Conservation (phyloP, 1,140 invertebrate species). For the Andricus grossulariae region DNA sequence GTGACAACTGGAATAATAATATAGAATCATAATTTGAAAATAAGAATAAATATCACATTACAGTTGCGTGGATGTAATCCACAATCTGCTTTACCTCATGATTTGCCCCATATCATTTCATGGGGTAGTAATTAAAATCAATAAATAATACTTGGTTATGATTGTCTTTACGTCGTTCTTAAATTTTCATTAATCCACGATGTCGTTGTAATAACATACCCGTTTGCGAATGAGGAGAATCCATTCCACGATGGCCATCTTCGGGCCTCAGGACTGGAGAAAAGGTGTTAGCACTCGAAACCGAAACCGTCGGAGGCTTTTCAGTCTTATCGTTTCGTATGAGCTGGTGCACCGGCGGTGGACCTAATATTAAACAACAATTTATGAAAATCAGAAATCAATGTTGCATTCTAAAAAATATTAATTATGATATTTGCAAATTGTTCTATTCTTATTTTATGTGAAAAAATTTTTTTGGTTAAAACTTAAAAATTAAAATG, state of each 20-base stretch:
- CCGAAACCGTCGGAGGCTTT: constrained; percentile 73
- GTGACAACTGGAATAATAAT: background rate
- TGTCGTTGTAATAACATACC: constrained; percentile 62
- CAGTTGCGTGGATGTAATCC: background rate
- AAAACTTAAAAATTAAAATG: no score
- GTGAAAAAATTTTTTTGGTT: no score
- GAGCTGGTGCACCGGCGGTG: constrained; percentile 74
- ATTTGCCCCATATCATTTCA: background rate
- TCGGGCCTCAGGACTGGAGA: constrained; percentile 73
- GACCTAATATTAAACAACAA: constrained; percentile 56
- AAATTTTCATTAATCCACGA: constrained; percentile 2
- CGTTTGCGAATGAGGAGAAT: constrained; percentile 74
- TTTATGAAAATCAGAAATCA: no score
- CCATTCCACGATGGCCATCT: constrained; percentile 72
- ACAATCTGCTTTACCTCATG: background rate
- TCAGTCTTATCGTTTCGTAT: constrained; percentile 77
- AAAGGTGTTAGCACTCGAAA: constrained; percentile 73
- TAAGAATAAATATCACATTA: background rate
- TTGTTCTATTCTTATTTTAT: no score
- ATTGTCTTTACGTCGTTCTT: constrained; percentile 7
- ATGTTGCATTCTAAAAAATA: background rate
- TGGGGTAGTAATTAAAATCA: constrained; percentile 12
- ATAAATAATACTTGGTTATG: constrained; percentile 3
- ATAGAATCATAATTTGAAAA: background rate
- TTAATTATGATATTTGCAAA: background rate